Percentiles rank a stretch among this genome's conserved stretches.
phyloP scores from a whole-genome alignment of 2,113 vertebrate species.

The Heteronetta atricapilla region DNA sequence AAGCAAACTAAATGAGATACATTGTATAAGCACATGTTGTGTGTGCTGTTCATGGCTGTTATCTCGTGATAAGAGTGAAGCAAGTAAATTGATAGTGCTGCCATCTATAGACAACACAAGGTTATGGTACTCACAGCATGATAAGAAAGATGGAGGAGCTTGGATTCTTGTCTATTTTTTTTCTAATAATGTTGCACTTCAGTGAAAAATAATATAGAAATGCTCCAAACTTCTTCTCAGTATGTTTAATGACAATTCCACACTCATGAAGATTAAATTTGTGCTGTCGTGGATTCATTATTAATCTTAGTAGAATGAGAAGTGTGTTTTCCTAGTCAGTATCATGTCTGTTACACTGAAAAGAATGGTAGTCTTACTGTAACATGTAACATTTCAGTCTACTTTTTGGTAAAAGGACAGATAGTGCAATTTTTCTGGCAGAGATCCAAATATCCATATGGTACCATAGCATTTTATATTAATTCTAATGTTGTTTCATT shows the following conservation, averaged over 20 bases:
- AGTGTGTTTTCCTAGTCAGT: not conserved
- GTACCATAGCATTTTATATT: not conserved
- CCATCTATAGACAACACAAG: not conserved
- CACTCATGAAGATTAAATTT: not conserved
- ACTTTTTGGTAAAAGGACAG: not conserved
- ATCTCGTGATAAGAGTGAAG: slow-evolving; percentile 20
- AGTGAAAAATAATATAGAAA: not conserved
- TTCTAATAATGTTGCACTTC: not conserved
- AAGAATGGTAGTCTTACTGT: not conserved
- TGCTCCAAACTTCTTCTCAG: not conserved
- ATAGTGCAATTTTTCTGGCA: slow-evolving; percentile 18
- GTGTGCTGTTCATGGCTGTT: not conserved
- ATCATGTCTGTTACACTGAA: not conserved
- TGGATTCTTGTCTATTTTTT: not conserved
- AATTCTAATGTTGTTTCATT: slow-evolving; percentile 37
- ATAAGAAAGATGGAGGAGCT: not conserved
- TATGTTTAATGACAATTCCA: not conserved
- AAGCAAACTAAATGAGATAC: slow-evolving; percentile 1
- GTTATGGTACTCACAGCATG: not conserved
- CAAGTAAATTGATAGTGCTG: not conserved
- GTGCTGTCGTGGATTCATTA: not conserved
- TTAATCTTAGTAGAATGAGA: not conserved
- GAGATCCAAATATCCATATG: slow-evolving; percentile 9
- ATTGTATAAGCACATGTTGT: not conserved
- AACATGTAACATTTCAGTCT: not conserved